Base-by-base conservation (phyloP, 2,113 vertebrate genomes). In the Alligator sinensis region DNA sequence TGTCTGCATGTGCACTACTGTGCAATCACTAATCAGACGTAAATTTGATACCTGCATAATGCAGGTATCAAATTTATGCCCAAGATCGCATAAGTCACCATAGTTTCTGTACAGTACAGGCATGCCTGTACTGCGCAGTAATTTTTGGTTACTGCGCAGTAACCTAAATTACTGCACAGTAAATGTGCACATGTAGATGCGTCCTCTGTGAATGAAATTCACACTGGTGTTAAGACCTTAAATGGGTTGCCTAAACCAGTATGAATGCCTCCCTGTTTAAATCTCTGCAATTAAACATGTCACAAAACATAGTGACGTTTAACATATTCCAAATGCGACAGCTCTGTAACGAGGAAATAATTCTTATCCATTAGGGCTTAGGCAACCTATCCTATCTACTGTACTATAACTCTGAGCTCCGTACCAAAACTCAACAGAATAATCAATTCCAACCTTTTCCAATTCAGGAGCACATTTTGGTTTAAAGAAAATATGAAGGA, bases 301-400 rank as follows among this genome's bases (percentile, higher is more conserved):
- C 80, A 85, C 12, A 81, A 80, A 86, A 47, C 81, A 95, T 80
- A 77, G 82, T 6, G 75, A 86, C 34, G 57, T 1, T 82, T 66
- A 86, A 88, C 61, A 68, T 68, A 94, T 87, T 4, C 61, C 85
- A 95, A 89, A 38, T 80, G 63, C 27, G 75, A 61, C 63, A 91
- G 86, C 64, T 84, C 57, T 77, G 59, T 10, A 55, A 66, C 58
- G 77, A 83, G 47, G 81, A 24, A 84, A 77, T 28, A 34, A 77
- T 66, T 77, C 57, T 58, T 59, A 47, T 74, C 68, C 14, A 10
- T 25, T 10, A 59, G 28, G 58, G 58, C 3, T 47, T 1, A 34
- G 25, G n/a, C 27, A 62, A 55, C 63, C 68, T 82, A 38, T 34
- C 16, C 34, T 30, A 34, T 19, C 30, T 70, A 74, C 47, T 47